Evolutionary conservation across 2,797 vertebrate species (phyloP).

Genomic region (Rhinella marina): DNA sequence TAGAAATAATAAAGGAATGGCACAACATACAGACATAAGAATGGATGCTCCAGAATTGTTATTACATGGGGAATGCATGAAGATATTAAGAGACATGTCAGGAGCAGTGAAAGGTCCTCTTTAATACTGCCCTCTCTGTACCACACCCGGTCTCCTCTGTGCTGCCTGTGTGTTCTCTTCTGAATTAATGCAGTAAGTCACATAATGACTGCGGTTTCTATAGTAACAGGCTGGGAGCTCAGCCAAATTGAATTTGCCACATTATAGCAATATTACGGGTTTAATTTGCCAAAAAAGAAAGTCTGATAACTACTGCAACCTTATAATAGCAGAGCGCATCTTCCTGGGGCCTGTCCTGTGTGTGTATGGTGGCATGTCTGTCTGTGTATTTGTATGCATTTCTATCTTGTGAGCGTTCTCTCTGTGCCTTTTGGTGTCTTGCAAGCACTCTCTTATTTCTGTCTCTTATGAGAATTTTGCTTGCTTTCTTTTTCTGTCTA

Average conservation of each 20-base stretch:
- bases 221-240: slow-evolving; percentile 31
- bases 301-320: neutral
- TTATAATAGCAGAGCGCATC: neutral
- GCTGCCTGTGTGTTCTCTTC: neutral
- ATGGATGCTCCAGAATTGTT: too few species aligned
- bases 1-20: too few species aligned
- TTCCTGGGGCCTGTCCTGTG: too few species aligned
- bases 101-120: too few species aligned
- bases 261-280: slow-evolving; percentile 45
- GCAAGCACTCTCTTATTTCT: too few species aligned
- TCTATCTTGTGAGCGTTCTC: neutral
- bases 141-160: neutral
- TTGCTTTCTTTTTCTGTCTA: too few species aligned
- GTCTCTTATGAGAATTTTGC: too few species aligned
- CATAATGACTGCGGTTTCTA: slow-evolving; percentile 32
- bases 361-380: neutral
- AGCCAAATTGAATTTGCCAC: slow-evolving; percentile 45
- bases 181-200: slow-evolving; percentile 36
- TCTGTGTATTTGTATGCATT: too few species aligned
- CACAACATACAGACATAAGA: too few species aligned
- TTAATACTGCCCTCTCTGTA: too few species aligned
- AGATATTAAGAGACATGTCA: too few species aligned
- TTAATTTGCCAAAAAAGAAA: slow-evolving; percentile 37
- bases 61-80: too few species aligned
- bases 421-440: neutral